phyloP scores from a whole-genome alignment of 2,113 vertebrate genomes.

The Mirza zaza region DNA sequence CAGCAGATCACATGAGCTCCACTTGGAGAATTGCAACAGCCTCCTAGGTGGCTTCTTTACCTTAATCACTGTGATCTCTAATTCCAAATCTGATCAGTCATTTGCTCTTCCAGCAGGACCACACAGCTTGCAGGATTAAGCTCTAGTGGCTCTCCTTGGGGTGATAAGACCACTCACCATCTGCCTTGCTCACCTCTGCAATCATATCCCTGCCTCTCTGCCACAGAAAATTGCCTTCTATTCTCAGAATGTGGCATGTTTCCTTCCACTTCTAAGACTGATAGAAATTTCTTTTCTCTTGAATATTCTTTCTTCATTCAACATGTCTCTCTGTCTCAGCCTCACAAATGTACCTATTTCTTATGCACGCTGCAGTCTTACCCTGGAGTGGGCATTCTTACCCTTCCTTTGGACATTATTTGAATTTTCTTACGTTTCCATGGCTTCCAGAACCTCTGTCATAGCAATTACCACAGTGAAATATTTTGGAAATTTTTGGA shows the following conservation, averaged over 20 bases:
- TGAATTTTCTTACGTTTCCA: not conserved
- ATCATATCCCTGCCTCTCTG: not conserved
- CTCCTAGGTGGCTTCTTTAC: not conserved
- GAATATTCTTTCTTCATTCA: not conserved
- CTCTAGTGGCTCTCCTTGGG: not conserved
- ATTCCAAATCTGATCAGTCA: not conserved
- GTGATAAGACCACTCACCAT: no score
- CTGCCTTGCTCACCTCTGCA: not conserved
- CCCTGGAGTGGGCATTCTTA: not conserved
- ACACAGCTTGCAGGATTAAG: not conserved
- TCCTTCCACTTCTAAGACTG: not conserved
- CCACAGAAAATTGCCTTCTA: not conserved
- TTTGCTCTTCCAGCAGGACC: not conserved
- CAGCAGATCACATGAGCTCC: not conserved
- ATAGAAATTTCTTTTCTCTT: not conserved
- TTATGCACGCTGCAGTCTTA: not conserved
- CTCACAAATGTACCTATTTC: not conserved
- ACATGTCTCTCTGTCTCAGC: not conserved
- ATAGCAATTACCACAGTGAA: not conserved
- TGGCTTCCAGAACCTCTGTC: not conserved
- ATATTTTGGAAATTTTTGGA: not conserved
- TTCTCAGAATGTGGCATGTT: not conserved
- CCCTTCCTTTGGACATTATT: not conserved
- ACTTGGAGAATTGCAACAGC: no score
- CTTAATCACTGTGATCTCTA: not conserved